A percentile compares a stretch with the other conserved stretches of the same genome.
Conservation (phyloP, 2,797 vertebrate genomes). For the Takifugu rubripes region DNA sequence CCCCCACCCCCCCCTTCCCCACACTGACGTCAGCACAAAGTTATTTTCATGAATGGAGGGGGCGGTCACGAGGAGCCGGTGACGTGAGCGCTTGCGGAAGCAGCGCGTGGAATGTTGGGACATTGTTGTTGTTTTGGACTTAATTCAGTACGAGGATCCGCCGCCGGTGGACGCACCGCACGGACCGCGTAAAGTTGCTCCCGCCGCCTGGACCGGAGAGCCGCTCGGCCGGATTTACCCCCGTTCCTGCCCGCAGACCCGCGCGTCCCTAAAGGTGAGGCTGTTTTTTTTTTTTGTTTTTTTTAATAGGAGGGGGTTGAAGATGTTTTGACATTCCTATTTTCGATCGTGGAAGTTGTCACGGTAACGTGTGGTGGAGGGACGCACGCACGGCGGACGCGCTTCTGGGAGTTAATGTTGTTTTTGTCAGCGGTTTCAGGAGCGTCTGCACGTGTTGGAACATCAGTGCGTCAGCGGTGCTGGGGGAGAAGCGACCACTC, state of each 20-base stretch:
- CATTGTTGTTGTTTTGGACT: constrained; percentile 86
- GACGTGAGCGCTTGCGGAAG: constrained; percentile 84
- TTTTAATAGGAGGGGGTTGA: neutral
- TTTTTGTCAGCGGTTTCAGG: constrained; percentile 20
- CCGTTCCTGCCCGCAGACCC: constrained; percentile 49
- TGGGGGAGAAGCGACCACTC: neutral
- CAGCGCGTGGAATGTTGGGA: constrained; percentile 82
- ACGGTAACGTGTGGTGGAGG: constrained; percentile 39
- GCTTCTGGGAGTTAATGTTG: constrained; percentile 19
- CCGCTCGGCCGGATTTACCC: constrained; percentile 40
- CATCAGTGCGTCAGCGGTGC: neutral
- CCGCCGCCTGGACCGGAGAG: constrained; percentile 27
- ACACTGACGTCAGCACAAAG: constrained; percentile 81
- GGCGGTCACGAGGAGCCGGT: constrained; percentile 82
- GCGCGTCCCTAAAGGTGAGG: constrained; percentile 73
- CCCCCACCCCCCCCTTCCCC: constrained; percentile 32
- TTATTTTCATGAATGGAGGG: constrained; percentile 90
- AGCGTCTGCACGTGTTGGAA: constrained; percentile 66
- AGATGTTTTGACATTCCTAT: constrained; percentile 66
- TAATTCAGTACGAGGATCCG: constrained; percentile 68
- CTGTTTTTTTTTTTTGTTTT: constrained; percentile 19
- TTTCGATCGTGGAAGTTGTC: constrained; percentile 54
- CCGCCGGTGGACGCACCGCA: constrained; percentile 43
- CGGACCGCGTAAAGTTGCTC: constrained; percentile 34
- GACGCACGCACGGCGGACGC: constrained; percentile 1